Conservation (phyloP, 2,113 vertebrate genomes). For the Uropsilus gracilis region DNA sequence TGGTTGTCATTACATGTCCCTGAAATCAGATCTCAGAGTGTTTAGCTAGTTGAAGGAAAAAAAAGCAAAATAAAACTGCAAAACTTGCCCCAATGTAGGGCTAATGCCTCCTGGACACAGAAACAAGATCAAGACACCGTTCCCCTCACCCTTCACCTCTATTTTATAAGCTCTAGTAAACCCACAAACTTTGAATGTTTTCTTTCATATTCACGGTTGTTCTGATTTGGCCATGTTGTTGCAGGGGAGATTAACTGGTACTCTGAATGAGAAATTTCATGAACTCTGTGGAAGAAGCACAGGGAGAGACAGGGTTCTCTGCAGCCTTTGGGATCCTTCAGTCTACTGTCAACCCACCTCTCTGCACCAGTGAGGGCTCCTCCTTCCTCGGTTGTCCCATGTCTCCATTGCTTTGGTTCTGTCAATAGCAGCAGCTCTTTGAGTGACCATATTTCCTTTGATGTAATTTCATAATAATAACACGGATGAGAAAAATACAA, state of each 20-base stretch:
- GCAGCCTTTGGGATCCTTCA: conserved; percentile 51
- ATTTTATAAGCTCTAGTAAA: background rate
- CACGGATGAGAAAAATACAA: background rate
- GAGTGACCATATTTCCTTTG: no score
- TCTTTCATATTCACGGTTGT: background rate
- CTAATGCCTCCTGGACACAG: background rate
- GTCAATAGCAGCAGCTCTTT: background rate
- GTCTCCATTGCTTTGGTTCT: background rate
- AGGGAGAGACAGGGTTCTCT: conserved; percentile 78
- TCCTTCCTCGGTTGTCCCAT: background rate
- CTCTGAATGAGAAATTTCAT: conserved; percentile 61
- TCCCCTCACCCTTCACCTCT: no score
- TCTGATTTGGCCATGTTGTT: background rate
- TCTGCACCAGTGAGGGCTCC: conserved; percentile 77
- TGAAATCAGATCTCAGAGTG: conserved; percentile 75
- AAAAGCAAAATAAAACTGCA: background rate
- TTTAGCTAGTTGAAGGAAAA: conserved; percentile 47
- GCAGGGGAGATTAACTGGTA: conserved; percentile 47
- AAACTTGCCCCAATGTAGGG: background rate
- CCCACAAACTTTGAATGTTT: background rate
- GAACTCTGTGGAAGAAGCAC: conserved; percentile 58
- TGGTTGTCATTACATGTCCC: conserved; percentile 60
- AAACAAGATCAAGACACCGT: background rate
- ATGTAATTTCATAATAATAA: background rate
- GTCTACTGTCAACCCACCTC: conserved; percentile 69